A percentile compares a stretch with the other conserved stretches of the same genome.
Conservation (phyloP, 2,113 vertebrate genomes). For the Aspidoscelis tigris region DNA sequence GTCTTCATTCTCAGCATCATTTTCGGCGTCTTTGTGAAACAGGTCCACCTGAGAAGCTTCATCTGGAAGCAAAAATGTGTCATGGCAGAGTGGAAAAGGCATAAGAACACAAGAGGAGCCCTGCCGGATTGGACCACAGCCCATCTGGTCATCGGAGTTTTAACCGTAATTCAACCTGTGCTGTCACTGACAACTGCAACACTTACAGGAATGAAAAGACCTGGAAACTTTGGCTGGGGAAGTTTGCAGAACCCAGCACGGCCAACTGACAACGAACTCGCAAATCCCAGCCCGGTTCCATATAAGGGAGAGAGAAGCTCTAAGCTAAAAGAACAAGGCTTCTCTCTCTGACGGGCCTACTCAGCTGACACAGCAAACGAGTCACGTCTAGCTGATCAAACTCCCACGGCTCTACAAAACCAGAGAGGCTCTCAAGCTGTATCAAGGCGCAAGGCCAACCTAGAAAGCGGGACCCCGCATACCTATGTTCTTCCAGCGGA, state of each 20-base stretch:
- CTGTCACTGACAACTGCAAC: too few relatives aligned
- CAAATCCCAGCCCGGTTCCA: not conserved
- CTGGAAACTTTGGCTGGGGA: not conserved
- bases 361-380: not conserved
- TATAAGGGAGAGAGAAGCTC: too few relatives aligned
- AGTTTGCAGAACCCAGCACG: not conserved
- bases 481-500: conserved; percentile 97
- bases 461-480: not conserved
- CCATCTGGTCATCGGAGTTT: too few relatives aligned
- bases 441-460: not conserved
- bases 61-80: conserved; percentile 68
- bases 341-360: too few relatives aligned
- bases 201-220: too few relatives aligned
- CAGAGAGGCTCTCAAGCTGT: not conserved
- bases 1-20: conserved; percentile 84
- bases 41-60: conserved; percentile 78
- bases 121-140: too few relatives aligned
- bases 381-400: not conserved
- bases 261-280: too few relatives aligned
- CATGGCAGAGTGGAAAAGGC: not conserved
- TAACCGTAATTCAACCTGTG: not conserved
- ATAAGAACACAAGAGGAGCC: not conserved
- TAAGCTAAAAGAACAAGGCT: too few relatives aligned
- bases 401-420: not conserved
- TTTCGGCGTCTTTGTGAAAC: conserved; percentile 78